Conservation (phyloP, 2,797 vertebrate genomes). For the Synaphobranchus kaupii region DNA sequence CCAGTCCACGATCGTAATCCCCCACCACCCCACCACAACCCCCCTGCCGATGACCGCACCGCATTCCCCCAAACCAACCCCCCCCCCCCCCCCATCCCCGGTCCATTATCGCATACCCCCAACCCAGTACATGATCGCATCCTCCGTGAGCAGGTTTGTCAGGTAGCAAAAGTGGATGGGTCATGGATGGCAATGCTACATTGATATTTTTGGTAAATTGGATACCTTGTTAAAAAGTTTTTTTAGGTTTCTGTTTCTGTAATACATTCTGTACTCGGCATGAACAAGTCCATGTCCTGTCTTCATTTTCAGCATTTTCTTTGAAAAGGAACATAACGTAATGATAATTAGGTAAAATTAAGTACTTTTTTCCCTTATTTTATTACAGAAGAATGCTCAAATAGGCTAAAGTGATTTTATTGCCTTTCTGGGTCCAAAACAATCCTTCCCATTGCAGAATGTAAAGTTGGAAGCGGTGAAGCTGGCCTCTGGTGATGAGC, state of each 20-base stretch:
- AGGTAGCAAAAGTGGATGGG: not conserved
- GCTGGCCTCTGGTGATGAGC: constrained; percentile 59
- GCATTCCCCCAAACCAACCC: too few relatives aligned
- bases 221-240: not conserved
- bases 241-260: not conserved
- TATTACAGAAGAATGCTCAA: constrained; percentile 39
- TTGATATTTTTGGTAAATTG: not conserved
- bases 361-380: constrained; percentile 8
- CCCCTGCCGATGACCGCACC: too few relatives aligned
- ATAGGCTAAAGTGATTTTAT: constrained; percentile 59
- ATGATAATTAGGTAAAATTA: not conserved
- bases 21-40: too few relatives aligned
- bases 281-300: not conserved
- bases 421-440: constrained; percentile 47
- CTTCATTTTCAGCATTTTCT: not conserved
- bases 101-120: too few relatives aligned
- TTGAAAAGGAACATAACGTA: not conserved
- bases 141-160: not conserved
- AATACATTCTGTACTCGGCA: not conserved
- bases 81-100: too few relatives aligned
- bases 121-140: too few relatives aligned
- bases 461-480: constrained; percentile 51
- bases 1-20: too few relatives aligned
- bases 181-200: not conserved
- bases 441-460: not conserved